A percentile compares a stretch with the other conserved stretches of the same genome.
Evolutionary conservation across 1,140 invertebrate species (phyloP).

Genomic region (Chlorops oryzae): DNA sequence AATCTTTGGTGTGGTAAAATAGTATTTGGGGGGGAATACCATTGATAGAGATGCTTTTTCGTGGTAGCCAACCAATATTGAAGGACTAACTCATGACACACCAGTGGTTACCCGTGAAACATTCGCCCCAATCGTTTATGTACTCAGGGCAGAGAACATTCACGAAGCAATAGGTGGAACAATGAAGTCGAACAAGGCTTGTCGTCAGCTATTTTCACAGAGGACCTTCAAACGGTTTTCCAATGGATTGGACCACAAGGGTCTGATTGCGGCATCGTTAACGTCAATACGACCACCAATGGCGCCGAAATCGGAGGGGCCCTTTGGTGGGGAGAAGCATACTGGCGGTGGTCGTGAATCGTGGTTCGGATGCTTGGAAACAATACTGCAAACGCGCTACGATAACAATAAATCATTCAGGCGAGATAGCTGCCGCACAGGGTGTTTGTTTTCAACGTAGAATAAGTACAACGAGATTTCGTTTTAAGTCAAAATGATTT

Average conservation of each 20-base stretch:
- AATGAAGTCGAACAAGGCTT: conserved; percentile 95
- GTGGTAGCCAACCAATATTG: conserved; percentile 96
- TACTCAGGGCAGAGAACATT: conserved; percentile 73
- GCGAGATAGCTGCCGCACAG: conserved; percentile 91
- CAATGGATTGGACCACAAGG: conserved; percentile 92
- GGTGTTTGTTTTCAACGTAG: conserved; percentile 88
- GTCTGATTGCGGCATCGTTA: conserved; percentile 97
- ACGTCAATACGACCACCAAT: conserved; percentile 97
- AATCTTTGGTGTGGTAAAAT: conserved; percentile 71
- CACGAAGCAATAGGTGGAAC: conserved; percentile 89
- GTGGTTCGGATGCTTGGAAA: conserved; percentile 97
- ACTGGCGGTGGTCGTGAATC: conserved; percentile 96
- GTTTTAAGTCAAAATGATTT: no score
- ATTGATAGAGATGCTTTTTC: conserved; percentile 75
- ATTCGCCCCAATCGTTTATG: conserved; percentile 97
- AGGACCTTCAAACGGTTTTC: conserved; percentile 81
- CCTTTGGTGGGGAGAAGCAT: conserved; percentile 93
- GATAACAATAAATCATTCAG: conserved; percentile 94
- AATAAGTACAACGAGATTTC: no score
- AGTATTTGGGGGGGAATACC: conserved; percentile 86
- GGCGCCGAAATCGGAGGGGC: conserved; percentile 99
- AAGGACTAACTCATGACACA: conserved; percentile 74
- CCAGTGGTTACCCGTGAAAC: conserved; percentile 85
- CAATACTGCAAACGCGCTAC: conserved; percentile 94
- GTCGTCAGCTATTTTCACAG: conserved; percentile 92